Evolutionary conservation across 2,888 invertebrate genomes (phyloP).

Genomic region (Mellilla xanthometata): DNA sequence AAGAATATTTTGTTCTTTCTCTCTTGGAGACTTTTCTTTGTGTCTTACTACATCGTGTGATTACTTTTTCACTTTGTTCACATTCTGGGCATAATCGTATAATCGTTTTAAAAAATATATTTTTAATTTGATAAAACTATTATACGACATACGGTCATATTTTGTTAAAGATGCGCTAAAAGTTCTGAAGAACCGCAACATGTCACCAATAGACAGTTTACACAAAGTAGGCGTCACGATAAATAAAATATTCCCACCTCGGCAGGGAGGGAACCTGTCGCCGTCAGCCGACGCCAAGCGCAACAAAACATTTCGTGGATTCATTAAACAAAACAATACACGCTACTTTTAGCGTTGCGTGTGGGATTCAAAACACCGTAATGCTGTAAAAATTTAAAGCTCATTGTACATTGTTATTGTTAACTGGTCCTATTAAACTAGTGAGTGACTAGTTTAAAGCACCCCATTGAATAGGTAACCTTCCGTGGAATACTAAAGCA

Average conservation of each 20-base stretch:
- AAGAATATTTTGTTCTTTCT: too few species aligned
- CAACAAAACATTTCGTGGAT: conserved; percentile 35
- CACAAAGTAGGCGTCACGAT: conserved; percentile 39
- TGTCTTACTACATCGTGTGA: too few species aligned
- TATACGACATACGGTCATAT: too few species aligned
- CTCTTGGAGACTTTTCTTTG: too few species aligned
- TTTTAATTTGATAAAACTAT: too few species aligned
- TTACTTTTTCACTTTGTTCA: too few species aligned
- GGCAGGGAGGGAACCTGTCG: conserved; percentile 20
- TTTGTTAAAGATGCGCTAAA: too few species aligned
- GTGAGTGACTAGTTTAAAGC: too few species aligned
- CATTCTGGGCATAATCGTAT: too few species aligned
- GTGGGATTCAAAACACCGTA: not conserved
- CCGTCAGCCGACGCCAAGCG: conserved; percentile 28
- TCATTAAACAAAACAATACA: conserved; percentile 3
- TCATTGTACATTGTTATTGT: not conserved
- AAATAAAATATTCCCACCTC: conserved; percentile 38
- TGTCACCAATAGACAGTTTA: conserved; percentile 28
- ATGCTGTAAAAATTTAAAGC: not conserved
- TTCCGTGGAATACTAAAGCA: conserved; percentile 22
- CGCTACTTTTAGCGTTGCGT: not conserved
- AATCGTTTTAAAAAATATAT: too few species aligned
- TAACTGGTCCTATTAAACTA: not conserved
- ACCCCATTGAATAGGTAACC: not conserved
- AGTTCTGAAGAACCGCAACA: too few species aligned